Conservation (phyloP, 1,140 invertebrate species). For the Dendrolimus kikuchii region DNA sequence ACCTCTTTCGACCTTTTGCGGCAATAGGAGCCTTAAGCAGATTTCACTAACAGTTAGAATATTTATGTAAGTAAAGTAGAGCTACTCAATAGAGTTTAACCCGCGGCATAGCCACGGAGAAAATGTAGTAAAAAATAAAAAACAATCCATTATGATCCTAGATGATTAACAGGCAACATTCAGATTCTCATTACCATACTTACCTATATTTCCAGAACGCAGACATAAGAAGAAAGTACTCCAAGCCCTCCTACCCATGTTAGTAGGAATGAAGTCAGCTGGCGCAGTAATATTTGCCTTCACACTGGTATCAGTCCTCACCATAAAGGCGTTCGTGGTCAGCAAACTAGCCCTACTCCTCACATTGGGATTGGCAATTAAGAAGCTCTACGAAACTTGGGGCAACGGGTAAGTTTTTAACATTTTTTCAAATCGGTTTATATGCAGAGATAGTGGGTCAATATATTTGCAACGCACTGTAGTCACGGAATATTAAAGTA, state of each 20-base stretch:
- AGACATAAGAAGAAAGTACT: conserved; percentile 71
- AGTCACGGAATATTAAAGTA: no score
- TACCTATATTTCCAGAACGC: conserved; percentile 35
- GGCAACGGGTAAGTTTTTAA: conserved; percentile 43
- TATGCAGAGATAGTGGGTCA: no score
- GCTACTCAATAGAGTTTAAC: no score
- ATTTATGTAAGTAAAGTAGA: no score
- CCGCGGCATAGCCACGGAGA: no score
- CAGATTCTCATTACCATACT: no score
- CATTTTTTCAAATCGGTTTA: background rate
- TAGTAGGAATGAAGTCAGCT: conserved; percentile 76
- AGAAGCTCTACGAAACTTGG: conserved; percentile 73
- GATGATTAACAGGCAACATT: background rate
- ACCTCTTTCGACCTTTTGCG: no score
- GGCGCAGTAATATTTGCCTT: conserved; percentile 73
- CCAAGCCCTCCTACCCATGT: conserved; percentile 74
- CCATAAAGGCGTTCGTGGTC: conserved; percentile 75
- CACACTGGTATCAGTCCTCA: conserved; percentile 73
- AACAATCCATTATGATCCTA: no score
- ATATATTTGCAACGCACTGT: no score
- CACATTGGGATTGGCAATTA: conserved; percentile 72
- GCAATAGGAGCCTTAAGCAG: no score
- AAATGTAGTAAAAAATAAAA: no score
- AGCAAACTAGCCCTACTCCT: conserved; percentile 76
- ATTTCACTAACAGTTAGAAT: no score